Percentiles rank a stretch among this genome's conserved stretches.
Evolutionary conservation across 2,113 vertebrate genomes (phyloP).

Genomic region (Rallus limicola): DNA sequence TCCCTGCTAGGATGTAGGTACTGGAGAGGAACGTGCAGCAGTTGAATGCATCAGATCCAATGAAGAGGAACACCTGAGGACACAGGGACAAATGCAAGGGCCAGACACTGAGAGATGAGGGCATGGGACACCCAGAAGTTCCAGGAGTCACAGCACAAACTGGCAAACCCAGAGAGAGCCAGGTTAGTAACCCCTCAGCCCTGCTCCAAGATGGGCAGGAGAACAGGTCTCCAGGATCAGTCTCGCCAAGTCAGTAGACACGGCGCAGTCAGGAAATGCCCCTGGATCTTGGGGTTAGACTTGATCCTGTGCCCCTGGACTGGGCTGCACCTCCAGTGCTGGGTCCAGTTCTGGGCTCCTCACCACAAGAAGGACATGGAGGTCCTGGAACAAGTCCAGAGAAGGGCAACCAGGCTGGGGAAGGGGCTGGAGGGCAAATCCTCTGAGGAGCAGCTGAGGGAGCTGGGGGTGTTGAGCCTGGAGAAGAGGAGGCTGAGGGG

Average conservation of each 20-base stretch:
- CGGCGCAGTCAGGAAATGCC: background rate
- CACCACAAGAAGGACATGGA: too few relatives aligned
- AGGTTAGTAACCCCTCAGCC: background rate
- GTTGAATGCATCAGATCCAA: conserved; percentile 81
- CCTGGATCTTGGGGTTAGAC: background rate
- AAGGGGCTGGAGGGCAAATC: too few relatives aligned
- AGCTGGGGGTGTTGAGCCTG: too few relatives aligned
- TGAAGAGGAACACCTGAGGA: conserved; percentile 77
- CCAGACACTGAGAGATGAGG: background rate
- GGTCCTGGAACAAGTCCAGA: too few relatives aligned
- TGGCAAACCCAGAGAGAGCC: background rate
- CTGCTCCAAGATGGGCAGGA: background rate
- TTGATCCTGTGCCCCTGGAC: too few relatives aligned
- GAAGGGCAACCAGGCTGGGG: too few relatives aligned
- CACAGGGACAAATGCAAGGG: background rate
- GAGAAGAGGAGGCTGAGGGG: too few relatives aligned
- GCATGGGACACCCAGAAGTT: background rate
- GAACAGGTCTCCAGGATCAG: too few relatives aligned
- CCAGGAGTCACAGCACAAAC: background rate
- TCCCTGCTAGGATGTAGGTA: conserved; percentile 76
- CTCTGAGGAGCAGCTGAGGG: too few relatives aligned
- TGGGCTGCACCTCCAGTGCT: too few relatives aligned
- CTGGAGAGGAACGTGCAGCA: conserved; percentile 82
- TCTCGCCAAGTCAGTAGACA: background rate
- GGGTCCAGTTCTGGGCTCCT: too few relatives aligned